phyloP scores from a whole-genome alignment of 2,113 vertebrate species.

The Glareola pratincola region DNA sequence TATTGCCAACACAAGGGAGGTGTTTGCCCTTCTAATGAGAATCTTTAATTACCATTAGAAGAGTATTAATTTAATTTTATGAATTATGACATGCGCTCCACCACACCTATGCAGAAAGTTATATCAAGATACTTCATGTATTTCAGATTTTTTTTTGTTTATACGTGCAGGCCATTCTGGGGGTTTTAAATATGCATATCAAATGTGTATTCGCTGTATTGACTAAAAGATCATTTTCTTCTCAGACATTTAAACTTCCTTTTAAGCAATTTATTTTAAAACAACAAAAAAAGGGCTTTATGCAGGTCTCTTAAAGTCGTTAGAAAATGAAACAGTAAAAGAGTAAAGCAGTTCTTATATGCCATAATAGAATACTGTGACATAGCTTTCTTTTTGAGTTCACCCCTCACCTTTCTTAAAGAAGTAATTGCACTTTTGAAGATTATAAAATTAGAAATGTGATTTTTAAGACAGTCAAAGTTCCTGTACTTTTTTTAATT shows the following conservation, averaged over 20 bases:
- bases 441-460: not conserved
- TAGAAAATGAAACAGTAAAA: not conserved
- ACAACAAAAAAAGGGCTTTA: no score
- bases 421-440: not conserved
- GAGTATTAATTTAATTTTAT: conserved; percentile 76
- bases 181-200: not conserved
- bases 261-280: not conserved
- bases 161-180: not conserved
- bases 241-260: not conserved
- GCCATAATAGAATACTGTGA: accelerated
- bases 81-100: conserved; percentile 62
- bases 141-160: not conserved
- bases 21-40: conserved; percentile 74
- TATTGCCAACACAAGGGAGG: conserved; percentile 67
- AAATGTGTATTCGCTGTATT: not conserved
- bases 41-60: conserved; percentile 80
- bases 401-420: not conserved
- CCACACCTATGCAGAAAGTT: conserved; percentile 8
- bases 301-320: not conserved
- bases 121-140: not conserved
- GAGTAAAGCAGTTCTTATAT: not conserved
- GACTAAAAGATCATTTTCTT: not conserved
- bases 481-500: not conserved
- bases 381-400: not conserved
- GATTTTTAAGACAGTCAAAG: not conserved